phyloP scores from a whole-genome alignment of 2,888 invertebrate species.

The Parnassius smintheus region DNA sequence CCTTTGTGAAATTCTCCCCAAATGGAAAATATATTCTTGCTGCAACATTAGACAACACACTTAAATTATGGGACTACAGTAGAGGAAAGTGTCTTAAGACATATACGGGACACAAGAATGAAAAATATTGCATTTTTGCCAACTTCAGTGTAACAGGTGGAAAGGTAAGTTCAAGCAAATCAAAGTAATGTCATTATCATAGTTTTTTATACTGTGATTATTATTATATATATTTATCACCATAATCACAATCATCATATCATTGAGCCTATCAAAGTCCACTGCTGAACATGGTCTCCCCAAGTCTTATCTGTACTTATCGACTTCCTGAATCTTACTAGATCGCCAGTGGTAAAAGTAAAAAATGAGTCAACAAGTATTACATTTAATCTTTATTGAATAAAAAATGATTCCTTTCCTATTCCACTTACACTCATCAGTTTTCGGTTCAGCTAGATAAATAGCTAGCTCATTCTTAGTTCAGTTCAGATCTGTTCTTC shows the following conservation, averaged over 20 bases:
- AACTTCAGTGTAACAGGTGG: slow-evolving; percentile 99
- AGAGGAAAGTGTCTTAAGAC: slow-evolving; percentile 99
- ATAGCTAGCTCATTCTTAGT: too few relatives aligned
- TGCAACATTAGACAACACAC: slow-evolving; percentile 98
- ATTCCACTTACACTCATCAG: too few relatives aligned
- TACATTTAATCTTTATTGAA: too few relatives aligned
- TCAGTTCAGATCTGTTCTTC: too few relatives aligned
- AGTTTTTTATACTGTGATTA: background rate
- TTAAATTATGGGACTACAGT: slow-evolving; percentile 99
- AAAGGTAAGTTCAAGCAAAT: slow-evolving; percentile 83
- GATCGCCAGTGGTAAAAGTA: too few relatives aligned
- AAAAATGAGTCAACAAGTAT: too few relatives aligned
- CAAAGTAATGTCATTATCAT: slow-evolving; percentile 12
- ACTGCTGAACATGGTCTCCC: too few relatives aligned
- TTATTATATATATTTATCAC: background rate
- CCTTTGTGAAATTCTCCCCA: slow-evolving; percentile 99
- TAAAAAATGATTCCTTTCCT: too few relatives aligned
- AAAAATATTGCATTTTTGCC: slow-evolving; percentile 99
- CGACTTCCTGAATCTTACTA: background rate
- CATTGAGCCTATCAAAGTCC: too few relatives aligned
- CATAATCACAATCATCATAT: too few relatives aligned
- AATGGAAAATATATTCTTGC: slow-evolving; percentile 99
- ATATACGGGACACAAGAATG: slow-evolving; percentile 98
- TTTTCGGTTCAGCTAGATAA: too few relatives aligned
- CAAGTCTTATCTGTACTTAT: background rate